Conservation (phyloP, 2,113 vertebrate species). For the Anas platyrhynchos region DNA sequence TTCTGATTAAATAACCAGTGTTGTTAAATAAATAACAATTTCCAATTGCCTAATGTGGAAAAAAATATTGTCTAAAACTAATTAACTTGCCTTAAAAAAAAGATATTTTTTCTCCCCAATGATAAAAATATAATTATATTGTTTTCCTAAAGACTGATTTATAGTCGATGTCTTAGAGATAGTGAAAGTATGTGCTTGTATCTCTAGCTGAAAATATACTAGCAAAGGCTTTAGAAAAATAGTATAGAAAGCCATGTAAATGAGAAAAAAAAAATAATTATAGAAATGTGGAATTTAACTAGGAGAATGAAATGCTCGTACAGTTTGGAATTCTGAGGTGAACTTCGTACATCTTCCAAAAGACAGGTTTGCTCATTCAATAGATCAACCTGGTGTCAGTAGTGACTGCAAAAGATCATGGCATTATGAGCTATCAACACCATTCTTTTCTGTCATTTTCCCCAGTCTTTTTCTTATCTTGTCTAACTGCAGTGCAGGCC, state of each 20-base stretch:
- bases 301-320: neutral
- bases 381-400: neutral
- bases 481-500: neutral
- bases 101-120: neutral
- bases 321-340: neutral
- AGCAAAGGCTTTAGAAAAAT: neutral
- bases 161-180: neutral
- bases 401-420: neutral
- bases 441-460: neutral
- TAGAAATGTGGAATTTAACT: neutral
- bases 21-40: neutral
- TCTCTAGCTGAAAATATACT: neutral
- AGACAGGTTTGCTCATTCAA: neutral
- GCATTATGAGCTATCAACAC: neutral
- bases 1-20: neutral
- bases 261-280: neutral
- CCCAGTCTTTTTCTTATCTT: neutral
- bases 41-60: neutral
- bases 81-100: neutral
- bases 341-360: neutral
- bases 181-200: fast-evolving
- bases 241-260: neutral
- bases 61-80: neutral
- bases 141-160: neutral
- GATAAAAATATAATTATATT: neutral